Evolutionary conservation across 2,113 vertebrate genomes (phyloP).

Genomic region (Microcebus tavaratra): DNA sequence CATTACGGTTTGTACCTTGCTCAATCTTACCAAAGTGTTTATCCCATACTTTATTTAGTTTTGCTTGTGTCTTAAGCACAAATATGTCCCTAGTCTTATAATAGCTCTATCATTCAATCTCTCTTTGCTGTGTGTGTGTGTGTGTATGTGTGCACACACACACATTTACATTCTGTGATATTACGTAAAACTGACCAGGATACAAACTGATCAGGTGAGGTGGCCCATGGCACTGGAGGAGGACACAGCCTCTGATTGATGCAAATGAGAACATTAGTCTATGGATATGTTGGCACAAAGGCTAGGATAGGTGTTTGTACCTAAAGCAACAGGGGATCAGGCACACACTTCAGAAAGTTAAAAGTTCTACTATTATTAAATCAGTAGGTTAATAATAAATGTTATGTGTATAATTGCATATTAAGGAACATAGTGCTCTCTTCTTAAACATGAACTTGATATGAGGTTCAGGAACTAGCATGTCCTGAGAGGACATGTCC

Average conservation of each 20-base stretch:
- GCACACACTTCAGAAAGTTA: neutral
- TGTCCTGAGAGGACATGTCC: neutral
- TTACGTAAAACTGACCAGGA: neutral
- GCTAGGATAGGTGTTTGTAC: accelerated
- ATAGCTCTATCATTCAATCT: neutral
- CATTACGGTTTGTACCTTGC: too few species aligned
- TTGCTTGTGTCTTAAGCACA: neutral
- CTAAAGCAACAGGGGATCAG: neutral
- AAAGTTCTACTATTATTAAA: neutral
- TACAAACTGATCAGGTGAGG: neutral
- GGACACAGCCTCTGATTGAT: accelerated
- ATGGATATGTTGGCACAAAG: neutral
- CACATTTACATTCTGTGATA: neutral
- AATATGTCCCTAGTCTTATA: neutral
- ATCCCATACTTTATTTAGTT: neutral
- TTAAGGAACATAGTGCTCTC: neutral
- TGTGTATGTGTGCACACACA: accelerated
- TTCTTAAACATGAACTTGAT: neutral
- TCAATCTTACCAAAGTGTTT: neutral
- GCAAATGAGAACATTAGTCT: accelerated
- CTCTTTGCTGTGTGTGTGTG: neutral
- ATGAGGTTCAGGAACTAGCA: neutral
- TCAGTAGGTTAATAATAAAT: neutral
- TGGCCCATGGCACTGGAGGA: neutral
- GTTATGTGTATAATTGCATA: neutral